phyloP scores from a whole-genome alignment of 2,113 vertebrate species.

The Aythya baeri region DNA sequence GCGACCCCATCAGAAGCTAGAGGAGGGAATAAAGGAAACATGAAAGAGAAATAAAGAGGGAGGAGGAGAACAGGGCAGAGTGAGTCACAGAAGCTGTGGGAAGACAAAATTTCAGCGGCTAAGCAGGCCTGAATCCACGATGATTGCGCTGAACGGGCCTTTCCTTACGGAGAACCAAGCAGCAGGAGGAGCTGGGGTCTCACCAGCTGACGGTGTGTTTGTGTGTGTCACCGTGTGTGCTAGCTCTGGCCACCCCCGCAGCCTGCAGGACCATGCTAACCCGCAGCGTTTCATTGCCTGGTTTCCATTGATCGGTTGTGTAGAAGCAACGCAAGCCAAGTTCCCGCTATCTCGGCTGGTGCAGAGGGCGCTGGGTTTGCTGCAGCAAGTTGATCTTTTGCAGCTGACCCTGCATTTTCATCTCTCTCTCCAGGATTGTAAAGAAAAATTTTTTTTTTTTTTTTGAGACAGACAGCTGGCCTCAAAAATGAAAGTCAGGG shows the following conservation, averaged over 20 bases:
- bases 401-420: background rate
- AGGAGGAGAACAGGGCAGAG: background rate
- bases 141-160: background rate
- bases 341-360: background rate
- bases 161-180: background rate
- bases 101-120: background rate
- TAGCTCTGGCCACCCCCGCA: background rate
- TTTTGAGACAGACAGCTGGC: background rate
- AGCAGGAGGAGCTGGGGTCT: background rate
- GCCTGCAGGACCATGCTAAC: background rate
- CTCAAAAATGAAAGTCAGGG: background rate
- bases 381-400: background rate
- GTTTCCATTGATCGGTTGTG: slow-evolving; percentile 23
- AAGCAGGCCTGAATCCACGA: background rate
- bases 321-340: background rate
- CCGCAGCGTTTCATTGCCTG: background rate
- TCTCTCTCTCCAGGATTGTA: background rate
- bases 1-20: background rate
- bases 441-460: background rate
- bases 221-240: accelerated
- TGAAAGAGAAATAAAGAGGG: background rate
- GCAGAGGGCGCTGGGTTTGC: background rate
- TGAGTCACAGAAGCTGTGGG: background rate
- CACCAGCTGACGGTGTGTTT: background rate
- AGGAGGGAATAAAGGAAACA: background rate